Evolutionary conservation across 2,888 invertebrate genomes (phyloP), one percentile per base, ranked within the genome.

Genomic region (Ectemnius continuus): DNA sequence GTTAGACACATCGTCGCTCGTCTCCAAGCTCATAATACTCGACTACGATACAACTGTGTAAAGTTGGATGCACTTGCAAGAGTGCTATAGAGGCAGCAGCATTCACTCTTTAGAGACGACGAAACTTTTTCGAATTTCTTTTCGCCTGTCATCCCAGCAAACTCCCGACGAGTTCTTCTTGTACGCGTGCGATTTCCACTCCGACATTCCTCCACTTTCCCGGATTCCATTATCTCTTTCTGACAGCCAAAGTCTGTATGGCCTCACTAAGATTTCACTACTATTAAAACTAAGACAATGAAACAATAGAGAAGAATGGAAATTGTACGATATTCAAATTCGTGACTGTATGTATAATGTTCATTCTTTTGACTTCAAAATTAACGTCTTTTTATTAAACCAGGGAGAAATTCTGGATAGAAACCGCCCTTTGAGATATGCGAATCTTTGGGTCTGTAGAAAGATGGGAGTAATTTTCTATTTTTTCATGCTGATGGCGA

Each of bases 81-180:
- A 72, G 46, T n/a, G n/a, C 64, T 66, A 62, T 66, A 52, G 62
- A 36, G 26, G 20, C 58, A 47, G 6, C 20, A 26, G 61, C 59
- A 61, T 61, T 68, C 57, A 52, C 48, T 47, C 23, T 71, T 70
- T 75, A 67, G 52, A 58, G 70, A 70, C 60, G 60, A 28, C 23
- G 45, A 61, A 57, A 71, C 61, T 73, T 71, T 73, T 76, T 73
- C 67, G 48, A 70, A 64, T 20, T 4, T 45, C 52, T 67, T 73
- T 64, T 65, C 68, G n/a, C 67, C 52, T 46, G 36, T 4, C 28
- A n/a, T 26, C 47, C 23, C 45, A 18, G 67, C 62, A 80, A 80
- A 76, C 58, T 80, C 71, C 58, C 64, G 61, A 68, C 70, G 73
- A 73, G 63, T 63, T 52, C 60, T 65, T 67, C 67, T 47, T 46